Evolutionary conservation across 2,797 vertebrate species (phyloP), one percentile per base, ranked within the genome.

Genomic region (Emys orbicularis): DNA sequence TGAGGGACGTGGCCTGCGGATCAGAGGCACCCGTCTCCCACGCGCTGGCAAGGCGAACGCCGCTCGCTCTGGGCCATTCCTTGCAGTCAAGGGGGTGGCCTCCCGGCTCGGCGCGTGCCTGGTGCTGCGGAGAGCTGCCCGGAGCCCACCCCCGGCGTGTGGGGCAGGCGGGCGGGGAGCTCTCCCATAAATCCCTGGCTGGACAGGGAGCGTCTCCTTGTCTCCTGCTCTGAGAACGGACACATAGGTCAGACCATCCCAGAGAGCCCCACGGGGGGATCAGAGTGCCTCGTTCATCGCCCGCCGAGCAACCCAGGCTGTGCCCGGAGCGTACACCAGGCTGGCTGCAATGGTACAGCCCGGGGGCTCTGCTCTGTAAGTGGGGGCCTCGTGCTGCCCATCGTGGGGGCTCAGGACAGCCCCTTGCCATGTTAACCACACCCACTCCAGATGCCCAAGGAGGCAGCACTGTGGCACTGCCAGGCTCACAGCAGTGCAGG

Each of bases 381-480:
- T 8, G 18, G 19, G 65, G 19, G n/a, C 37, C 65, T 21, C 19
- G 21, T 37, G n/a, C 65, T 68, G n/a, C n/a, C 34, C 65, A 12
- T 3, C 21, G 10, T 12, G 65, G 10, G 10, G 37, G 19, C 10
- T 23, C n/a, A 72, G n/a, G n/a, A n/a, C 11, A 3, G n/a, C 31
- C 59, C 59, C 59, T 34, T 61, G 31, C 37, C 68, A 12, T 23
- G 10, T 41, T 41, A 41, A 72, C 18, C 37, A 23, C 68, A 41
- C 68, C 19, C 68, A 23, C 23, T 72, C 68, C 68, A 12, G 37
- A 23, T 12, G 21, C 37, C n/a, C 44, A 31, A 15, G 76, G 76
- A 5, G 8, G 13, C 8, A 16, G 27, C 29, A 5, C 79, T 1
- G 10, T n/a, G 8, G 37, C 3, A 9, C 52, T 2, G 23, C 16